A percentile compares a stretch with the other conserved stretches of the same genome.
Evolutionary conservation across 23 tunicate genomes (phyloP).

Genomic region (Ascidia mentula): DNA sequence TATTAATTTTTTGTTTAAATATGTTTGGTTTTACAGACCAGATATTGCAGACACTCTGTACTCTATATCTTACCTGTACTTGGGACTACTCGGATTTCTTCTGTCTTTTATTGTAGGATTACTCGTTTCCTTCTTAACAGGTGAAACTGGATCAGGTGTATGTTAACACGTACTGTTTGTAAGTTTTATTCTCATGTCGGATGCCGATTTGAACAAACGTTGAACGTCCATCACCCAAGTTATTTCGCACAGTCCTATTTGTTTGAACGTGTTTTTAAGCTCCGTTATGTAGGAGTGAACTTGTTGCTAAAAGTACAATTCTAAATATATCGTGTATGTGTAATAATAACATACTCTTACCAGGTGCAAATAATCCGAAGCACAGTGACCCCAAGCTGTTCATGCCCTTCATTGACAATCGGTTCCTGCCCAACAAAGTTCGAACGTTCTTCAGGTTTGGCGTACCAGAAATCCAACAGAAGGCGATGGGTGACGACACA

Average conservation of each 20-base stretch:
- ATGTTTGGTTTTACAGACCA: background rate
- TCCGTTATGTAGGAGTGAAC: too few species aligned
- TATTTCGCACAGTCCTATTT: too few species aligned
- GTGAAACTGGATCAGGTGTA: too few species aligned
- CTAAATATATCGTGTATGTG: too few species aligned
- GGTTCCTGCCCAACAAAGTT: conserved; percentile 11
- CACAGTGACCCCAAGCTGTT: conserved; percentile 1
- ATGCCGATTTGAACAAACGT: too few species aligned
- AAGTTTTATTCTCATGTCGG: too few species aligned
- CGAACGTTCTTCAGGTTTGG: conserved; percentile 13
- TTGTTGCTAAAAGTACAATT: too few species aligned
- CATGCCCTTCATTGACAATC: conserved; percentile 6
- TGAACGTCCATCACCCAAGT: too few species aligned
- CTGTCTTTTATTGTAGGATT: background rate
- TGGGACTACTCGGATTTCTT: background rate
- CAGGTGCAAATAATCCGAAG: background rate
- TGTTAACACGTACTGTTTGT: too few species aligned
- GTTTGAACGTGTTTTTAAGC: too few species aligned
- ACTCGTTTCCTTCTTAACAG: background rate
- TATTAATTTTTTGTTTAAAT: too few species aligned
- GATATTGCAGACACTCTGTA: background rate
- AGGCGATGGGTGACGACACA: background rate
- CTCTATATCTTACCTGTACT: background rate
- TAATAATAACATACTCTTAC: too few species aligned
- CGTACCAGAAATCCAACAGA: conserved; percentile 7